These are phyloP conservation scores for sheep (Ovis aries) DNA, from an alignment of 2,113 vertebrate genomes.

Conservation along the genomic window DNA sequence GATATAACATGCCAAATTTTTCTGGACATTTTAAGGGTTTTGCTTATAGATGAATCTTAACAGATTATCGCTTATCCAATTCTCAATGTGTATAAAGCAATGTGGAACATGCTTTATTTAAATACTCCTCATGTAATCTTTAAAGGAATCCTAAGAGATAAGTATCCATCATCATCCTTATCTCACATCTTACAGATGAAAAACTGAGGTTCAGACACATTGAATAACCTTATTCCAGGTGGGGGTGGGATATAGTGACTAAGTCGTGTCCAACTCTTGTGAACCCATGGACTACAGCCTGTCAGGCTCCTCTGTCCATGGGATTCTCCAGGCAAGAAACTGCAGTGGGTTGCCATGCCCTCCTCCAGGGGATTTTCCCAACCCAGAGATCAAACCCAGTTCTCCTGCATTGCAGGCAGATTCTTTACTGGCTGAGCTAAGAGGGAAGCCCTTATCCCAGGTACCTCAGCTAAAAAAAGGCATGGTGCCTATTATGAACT, in stretches of 20 bases:
- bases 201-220: background rate
- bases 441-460: background rate
- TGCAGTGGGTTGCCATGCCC: background rate
- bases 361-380: background rate
- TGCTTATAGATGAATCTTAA: background rate
- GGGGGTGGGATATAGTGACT: background rate
- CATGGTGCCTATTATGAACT: background rate
- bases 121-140: background rate
- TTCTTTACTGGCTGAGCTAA: background rate
- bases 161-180: background rate
- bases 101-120: background rate
- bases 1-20: background rate
- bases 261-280: background rate
- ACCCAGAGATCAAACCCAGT: background rate
- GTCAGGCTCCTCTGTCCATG: background rate
- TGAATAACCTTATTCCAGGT: background rate
- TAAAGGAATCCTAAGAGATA: background rate
- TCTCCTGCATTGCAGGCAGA: background rate
- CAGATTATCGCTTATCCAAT: background rate
- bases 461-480: background rate
- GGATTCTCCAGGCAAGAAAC: background rate
- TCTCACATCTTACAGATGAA: conserved; percentile 8
- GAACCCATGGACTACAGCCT: background rate
- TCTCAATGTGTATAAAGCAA: background rate
- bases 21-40: background rate